Evolutionary conservation across 2,113 vertebrate genomes (phyloP).

Genomic region (Etheostoma cragini): DNA sequence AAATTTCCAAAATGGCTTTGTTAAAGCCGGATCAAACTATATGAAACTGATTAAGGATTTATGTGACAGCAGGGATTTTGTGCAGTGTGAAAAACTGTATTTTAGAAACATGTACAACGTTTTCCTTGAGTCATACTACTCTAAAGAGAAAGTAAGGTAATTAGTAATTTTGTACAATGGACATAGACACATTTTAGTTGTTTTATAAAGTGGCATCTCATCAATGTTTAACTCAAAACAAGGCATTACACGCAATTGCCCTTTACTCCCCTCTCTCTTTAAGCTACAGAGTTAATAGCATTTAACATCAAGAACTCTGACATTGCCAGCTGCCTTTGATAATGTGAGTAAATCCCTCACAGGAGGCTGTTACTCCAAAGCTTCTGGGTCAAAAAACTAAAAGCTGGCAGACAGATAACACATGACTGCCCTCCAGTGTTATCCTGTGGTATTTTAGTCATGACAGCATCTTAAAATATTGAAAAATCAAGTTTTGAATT

Average conservation of each 20-base stretch:
- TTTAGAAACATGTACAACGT: background rate
- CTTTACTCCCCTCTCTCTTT: background rate
- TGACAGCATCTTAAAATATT: background rate
- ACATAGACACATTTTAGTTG: background rate
- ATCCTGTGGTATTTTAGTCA: background rate
- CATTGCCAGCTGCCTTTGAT: background rate
- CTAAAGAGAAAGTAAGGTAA: background rate
- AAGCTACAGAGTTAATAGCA: background rate
- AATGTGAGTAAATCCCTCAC: background rate
- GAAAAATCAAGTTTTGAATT: too few species aligned
- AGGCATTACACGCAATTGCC: background rate
- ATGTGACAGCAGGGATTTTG: background rate
- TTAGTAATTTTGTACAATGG: background rate
- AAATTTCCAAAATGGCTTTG: too few species aligned
- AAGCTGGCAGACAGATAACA: background rate
- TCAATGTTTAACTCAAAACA: background rate
- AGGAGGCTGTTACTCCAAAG: background rate
- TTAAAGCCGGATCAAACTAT: too few species aligned
- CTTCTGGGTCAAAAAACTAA: background rate
- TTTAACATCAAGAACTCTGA: background rate
- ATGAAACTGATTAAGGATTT: too few species aligned
- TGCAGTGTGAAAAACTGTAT: too few species aligned
- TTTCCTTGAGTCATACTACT: background rate
- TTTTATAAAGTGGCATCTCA: background rate
- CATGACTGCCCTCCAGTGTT: conserved; percentile 5